Evolutionary conservation across 1,140 invertebrate genomes (phyloP).

Genomic region (Globodera rostochiensis): DNA sequence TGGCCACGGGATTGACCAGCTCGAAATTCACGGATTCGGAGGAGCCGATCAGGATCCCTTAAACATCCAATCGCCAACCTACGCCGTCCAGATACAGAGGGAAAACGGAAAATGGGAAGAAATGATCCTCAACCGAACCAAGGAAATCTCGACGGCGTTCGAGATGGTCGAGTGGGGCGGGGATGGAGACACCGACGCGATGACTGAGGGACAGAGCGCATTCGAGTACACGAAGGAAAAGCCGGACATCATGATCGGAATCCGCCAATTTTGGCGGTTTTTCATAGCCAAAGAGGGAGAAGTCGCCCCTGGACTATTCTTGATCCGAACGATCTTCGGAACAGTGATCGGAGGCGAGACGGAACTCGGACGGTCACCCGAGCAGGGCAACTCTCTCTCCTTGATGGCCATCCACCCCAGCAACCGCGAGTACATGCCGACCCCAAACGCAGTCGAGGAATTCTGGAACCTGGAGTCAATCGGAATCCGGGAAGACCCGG

Average conservation of each 20-base stretch:
- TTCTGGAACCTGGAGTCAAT: constrained; percentile 38
- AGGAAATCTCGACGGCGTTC: constrained; percentile 1
- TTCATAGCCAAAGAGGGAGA: not conserved
- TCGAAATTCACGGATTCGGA: constrained; percentile 22
- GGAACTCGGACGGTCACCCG: not conserved
- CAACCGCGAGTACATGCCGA: not conserved
- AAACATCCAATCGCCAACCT: not conserved
- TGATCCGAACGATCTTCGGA: constrained; percentile 30
- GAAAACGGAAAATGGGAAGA: constrained; percentile 5
- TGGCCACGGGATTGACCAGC: not conserved
- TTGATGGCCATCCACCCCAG: not conserved
- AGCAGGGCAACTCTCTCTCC: not conserved
- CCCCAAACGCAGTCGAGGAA: not conserved
- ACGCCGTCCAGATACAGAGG: not conserved
- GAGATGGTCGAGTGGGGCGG: not conserved
- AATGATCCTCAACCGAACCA: not conserved
- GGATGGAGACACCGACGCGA: not conserved
- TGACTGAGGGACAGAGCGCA: not conserved
- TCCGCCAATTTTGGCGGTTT: constrained; percentile 31
- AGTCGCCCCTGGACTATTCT: not conserved
- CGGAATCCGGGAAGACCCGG: constrained; percentile 38
- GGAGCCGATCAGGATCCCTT: not conserved
- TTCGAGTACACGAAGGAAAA: not conserved
- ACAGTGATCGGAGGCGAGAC: constrained; percentile 12
- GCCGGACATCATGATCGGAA: constrained; percentile 36